These are phyloP conservation scores for Marmota monax DNA, from an alignment of 2,113 vertebrate genomes.

Conservation along the genomic window DNA sequence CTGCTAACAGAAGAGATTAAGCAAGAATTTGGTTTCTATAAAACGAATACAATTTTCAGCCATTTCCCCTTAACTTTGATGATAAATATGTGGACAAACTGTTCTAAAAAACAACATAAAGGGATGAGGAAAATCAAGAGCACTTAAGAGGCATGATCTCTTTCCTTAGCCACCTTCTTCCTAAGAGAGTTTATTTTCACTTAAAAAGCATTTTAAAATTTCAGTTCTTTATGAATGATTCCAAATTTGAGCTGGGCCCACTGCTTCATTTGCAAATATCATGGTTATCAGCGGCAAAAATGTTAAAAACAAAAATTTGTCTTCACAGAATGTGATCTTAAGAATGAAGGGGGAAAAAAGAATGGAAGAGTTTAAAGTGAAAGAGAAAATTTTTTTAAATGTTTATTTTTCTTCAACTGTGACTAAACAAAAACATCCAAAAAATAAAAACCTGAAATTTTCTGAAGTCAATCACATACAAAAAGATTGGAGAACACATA, in stretches of 20 bases:
- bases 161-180: neutral
- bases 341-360: neutral
- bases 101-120: neutral
- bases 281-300: neutral
- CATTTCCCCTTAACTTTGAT: neutral
- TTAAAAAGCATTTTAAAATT: neutral
- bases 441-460: constrained; percentile 19
- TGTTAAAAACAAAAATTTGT: constrained; percentile 7
- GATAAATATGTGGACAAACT: neutral
- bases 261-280: constrained; percentile 4
- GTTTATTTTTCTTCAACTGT: neutral
- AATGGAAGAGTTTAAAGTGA: neutral
- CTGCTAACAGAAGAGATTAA: neutral
- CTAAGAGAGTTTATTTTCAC: neutral
- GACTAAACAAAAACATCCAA: neutral
- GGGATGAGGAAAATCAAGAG: neutral
- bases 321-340: constrained; percentile 19
- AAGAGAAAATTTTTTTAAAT: neutral
- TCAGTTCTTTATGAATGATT: constrained; percentile 52
- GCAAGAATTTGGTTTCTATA: neutral
- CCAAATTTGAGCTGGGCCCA: neutral
- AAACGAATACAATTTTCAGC: constrained; percentile 21
- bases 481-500: neutral
- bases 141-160: neutral
- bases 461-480: constrained; percentile 3